phyloP scores from a whole-genome alignment of 2,888 invertebrate species.

The Drepana falcataria region DNA sequence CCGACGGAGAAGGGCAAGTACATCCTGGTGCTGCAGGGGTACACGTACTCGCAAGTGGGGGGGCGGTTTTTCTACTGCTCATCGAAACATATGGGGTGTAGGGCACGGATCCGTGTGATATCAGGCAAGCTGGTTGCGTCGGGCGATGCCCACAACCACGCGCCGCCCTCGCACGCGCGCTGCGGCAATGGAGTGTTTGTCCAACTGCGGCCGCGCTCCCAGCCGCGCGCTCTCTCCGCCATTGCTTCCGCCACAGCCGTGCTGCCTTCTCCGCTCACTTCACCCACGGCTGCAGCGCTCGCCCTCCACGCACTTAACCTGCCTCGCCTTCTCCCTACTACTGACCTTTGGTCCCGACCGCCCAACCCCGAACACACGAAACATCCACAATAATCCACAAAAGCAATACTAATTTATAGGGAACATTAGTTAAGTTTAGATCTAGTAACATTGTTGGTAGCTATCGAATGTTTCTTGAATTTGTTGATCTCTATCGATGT shows the following conservation, averaged over 20 bases:
- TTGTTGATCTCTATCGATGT: slow-evolving; percentile 64
- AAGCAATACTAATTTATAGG: slow-evolving; percentile 17
- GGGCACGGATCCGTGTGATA: slow-evolving; percentile 60
- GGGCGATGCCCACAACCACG: slow-evolving; percentile 65
- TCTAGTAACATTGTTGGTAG: slow-evolving; percentile 24
- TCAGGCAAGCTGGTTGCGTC: slow-evolving; percentile 62
- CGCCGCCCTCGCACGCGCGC: slow-evolving; percentile 69
- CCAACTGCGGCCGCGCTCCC: slow-evolving; percentile 55
- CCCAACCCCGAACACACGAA: slow-evolving; percentile 55
- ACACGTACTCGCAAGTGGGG: slow-evolving; percentile 71
- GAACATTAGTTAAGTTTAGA: slow-evolving; percentile 10
- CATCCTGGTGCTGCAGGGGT: slow-evolving; percentile 67
- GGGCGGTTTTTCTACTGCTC: slow-evolving; percentile 74
- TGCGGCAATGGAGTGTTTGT: slow-evolving; percentile 72
- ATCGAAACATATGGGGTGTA: slow-evolving; percentile 70
- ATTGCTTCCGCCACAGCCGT: slow-evolving; percentile 29
- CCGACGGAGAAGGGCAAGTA: slow-evolving; percentile 74
- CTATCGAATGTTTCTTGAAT: slow-evolving; percentile 40
- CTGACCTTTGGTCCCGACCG: slow-evolving; percentile 58
- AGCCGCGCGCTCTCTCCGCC: slow-evolving; percentile 18
- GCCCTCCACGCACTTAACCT: slow-evolving; percentile 63
- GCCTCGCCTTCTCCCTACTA: slow-evolving; percentile 63
- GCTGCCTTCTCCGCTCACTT: slow-evolving; percentile 45
- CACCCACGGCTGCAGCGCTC: slow-evolving; percentile 48
- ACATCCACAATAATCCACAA: slow-evolving; percentile 44